Percentiles rank a stretch among this genome's conserved stretches.
phyloP scores from a whole-genome alignment of 1,140 invertebrate genomes.

The Proales similis region DNA sequence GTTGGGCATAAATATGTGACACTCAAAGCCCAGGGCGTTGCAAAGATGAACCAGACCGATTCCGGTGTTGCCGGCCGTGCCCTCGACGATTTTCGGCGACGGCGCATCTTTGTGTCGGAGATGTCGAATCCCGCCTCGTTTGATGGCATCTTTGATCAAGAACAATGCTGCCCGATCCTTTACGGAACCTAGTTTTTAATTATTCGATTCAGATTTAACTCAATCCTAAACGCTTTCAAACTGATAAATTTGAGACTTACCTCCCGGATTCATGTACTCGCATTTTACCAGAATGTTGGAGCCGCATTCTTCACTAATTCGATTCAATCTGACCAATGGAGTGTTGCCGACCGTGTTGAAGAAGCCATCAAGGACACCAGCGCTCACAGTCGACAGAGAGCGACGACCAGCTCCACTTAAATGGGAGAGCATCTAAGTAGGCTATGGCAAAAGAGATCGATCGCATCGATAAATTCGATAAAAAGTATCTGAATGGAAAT shows the following conservation, averaged over 20 bases:
- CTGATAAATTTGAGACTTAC: neutral
- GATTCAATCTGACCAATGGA: slow-evolving; percentile 49
- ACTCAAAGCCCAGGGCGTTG: slow-evolving; percentile 50
- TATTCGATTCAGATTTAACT: neutral
- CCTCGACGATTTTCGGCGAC: slow-evolving; percentile 49
- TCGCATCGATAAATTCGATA: too few species aligned
- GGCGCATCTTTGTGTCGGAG: slow-evolving; percentile 6
- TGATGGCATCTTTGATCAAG: slow-evolving; percentile 49
- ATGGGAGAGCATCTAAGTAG: too few species aligned
- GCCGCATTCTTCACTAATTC: slow-evolving; percentile 50
- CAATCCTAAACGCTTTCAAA: neutral
- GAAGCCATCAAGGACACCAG: slow-evolving; percentile 21
- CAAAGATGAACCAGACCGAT: slow-evolving; percentile 54
- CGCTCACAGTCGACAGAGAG: too few species aligned
- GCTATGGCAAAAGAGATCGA: too few species aligned
- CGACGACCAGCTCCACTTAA: too few species aligned
- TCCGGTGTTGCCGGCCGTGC: slow-evolving; percentile 55
- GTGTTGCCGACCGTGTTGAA: slow-evolving; percentile 42
- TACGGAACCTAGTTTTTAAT: slow-evolving; percentile 48
- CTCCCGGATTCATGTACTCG: slow-evolving; percentile 53
- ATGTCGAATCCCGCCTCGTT: slow-evolving; percentile 42
- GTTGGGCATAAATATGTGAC: slow-evolving; percentile 54
- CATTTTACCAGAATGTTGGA: slow-evolving; percentile 53
- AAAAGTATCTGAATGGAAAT: too few species aligned
- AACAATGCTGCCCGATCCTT: slow-evolving; percentile 52